Conservation (phyloP, 2,113 vertebrate genomes). For the Ctenodactylus gundi region DNA sequence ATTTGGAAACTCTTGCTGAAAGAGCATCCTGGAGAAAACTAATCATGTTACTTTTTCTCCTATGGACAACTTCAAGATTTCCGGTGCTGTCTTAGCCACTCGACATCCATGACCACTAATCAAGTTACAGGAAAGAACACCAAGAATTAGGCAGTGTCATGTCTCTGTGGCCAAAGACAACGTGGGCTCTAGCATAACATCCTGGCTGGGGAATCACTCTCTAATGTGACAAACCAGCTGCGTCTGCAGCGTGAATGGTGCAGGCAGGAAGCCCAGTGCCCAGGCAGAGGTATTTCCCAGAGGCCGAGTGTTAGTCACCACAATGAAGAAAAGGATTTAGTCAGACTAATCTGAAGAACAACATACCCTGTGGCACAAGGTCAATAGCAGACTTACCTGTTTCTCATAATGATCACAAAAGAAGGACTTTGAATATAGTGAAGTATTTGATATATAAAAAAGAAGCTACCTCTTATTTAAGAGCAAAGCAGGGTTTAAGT, state of each 20-base stretch:
- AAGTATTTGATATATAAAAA: neutral
- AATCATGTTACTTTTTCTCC: neutral
- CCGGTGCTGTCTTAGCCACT: neutral
- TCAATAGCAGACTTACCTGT: neutral
- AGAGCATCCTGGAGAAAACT: neutral
- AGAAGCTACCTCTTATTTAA: neutral
- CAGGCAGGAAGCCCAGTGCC: neutral
- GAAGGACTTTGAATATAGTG: neutral
- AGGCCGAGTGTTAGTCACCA: neutral
- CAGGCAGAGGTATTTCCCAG: neutral
- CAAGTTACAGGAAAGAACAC: neutral
- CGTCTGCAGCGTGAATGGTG: neutral
- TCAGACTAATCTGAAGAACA: neutral
- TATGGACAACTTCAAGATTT: neutral
- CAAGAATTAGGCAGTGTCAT: neutral
- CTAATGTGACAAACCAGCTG: neutral
- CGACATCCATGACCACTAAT: neutral
- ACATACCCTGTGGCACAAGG: neutral
- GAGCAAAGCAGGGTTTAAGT: neutral
- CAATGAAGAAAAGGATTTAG: neutral
- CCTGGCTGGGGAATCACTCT: neutral
- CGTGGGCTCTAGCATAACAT: rapidly evolving
- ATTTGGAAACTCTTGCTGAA: neutral
- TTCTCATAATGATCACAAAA: neutral
- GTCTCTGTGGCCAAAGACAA: neutral